Conservation (phyloP, 2,797 vertebrate species). For the Naso thynnoides region DNA sequence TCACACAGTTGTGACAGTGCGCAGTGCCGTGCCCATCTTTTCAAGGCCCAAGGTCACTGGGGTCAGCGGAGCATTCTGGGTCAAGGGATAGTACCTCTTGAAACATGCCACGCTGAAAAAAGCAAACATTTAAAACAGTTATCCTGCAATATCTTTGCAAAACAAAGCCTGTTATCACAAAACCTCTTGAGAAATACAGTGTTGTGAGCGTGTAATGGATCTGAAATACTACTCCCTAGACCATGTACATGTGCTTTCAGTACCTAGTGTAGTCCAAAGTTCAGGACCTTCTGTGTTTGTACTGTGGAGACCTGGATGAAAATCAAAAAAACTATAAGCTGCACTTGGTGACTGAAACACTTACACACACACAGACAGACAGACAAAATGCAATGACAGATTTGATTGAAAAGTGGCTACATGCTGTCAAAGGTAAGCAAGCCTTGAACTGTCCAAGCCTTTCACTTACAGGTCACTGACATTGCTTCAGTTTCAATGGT, state of each 20-base stretch:
- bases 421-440: constrained; percentile 81
- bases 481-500: constrained; percentile 64
- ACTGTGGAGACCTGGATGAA: constrained; percentile 58
- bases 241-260: constrained; percentile 74
- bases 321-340: constrained; percentile 54
- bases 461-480: constrained; percentile 60
- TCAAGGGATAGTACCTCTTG: constrained; percentile 77
- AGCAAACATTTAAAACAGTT: constrained; percentile 25
- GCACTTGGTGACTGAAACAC: constrained; percentile 77
- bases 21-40: constrained; percentile 48
- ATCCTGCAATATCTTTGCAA: background rate
- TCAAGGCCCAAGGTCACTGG: constrained; percentile 77
- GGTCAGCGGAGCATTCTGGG: constrained; percentile 72
- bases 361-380: constrained; percentile 58
- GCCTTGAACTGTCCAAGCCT: constrained; percentile 57
- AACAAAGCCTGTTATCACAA: background rate
- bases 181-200: constrained; percentile 15
- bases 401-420: constrained; percentile 72
- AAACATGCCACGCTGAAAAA: constrained; percentile 71
- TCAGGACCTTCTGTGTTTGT: constrained; percentile 62
- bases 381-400: constrained; percentile 71
- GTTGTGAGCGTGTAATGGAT: constrained; percentile 69
- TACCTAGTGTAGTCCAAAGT: constrained; percentile 77
- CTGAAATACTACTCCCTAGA: constrained; percentile 79
- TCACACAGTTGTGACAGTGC: constrained; percentile 18